These are phyloP conservation scores for Tethea ocularis DNA, from an alignment of 2,888 invertebrate species.

Conservation along the genomic window DNA sequence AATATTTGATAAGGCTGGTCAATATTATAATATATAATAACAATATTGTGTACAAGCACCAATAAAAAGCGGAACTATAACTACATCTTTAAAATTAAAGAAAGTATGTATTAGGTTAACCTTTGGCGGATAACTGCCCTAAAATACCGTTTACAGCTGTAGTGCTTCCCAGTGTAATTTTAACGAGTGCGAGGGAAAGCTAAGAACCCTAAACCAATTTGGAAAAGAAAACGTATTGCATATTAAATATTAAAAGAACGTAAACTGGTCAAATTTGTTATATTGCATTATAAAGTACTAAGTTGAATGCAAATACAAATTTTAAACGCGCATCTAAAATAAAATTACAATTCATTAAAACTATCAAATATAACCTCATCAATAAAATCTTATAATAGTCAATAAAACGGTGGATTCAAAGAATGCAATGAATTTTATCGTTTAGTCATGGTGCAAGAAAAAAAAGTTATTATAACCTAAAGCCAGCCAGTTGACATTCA, in stretches of 20 bases:
- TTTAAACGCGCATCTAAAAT: background rate
- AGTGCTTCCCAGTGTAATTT: constrained; percentile 31
- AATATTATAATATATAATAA: background rate
- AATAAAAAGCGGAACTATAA: constrained; percentile 40
- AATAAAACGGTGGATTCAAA: background rate
- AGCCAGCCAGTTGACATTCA: constrained; percentile 50
- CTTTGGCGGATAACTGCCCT: constrained; percentile 18
- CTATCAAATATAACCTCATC: background rate
- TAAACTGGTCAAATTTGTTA: constrained; percentile 23
- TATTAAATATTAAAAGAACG: constrained; percentile 34
- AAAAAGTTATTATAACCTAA: constrained; percentile 12
- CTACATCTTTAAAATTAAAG: constrained; percentile 20
- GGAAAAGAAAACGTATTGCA: constrained; percentile 26
- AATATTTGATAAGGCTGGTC: background rate
- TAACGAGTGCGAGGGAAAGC: constrained; percentile 53
- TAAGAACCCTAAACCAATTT: constrained; percentile 49
- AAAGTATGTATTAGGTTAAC: background rate
- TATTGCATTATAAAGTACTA: background rate
- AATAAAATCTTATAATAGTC: background rate
- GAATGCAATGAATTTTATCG: background rate
- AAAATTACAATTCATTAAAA: background rate
- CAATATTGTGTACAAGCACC: constrained; percentile 42
- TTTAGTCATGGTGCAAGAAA: background rate
- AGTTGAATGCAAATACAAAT: background rate
- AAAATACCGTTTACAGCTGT: constrained; percentile 18